Evolutionary conservation across 2,113 vertebrate genomes (phyloP).

Genomic region (Helogale parvula): DNA sequence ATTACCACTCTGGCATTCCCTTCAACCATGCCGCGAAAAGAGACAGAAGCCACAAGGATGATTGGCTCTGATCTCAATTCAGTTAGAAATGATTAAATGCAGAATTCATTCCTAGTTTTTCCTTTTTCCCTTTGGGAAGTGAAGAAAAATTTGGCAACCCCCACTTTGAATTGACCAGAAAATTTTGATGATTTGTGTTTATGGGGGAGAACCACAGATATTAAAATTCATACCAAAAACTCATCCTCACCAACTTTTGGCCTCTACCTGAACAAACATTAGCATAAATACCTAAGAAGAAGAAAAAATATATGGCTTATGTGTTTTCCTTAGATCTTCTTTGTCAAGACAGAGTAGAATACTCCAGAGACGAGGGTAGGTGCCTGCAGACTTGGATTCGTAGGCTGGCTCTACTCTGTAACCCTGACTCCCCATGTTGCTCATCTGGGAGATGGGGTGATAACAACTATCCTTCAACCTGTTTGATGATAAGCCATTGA

Average conservation of each 20-base stretch:
- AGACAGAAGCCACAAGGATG: constrained; percentile 6
- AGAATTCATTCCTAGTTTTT: constrained; percentile 48
- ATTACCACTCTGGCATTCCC: constrained; percentile 45
- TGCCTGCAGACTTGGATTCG: neutral
- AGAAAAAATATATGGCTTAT: neutral
- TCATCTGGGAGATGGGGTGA: neutral
- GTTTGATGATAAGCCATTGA: neutral
- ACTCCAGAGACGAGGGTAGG: neutral
- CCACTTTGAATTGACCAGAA: constrained; percentile 13
- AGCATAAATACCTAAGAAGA: neutral
- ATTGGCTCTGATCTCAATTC: constrained; percentile 31
- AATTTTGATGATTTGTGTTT: constrained; percentile 20
- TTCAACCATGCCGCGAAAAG: neutral
- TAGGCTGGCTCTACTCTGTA: neutral
- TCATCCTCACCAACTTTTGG: neutral
- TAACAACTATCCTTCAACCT: neutral
- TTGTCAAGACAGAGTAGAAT: neutral
- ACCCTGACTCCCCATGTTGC: neutral
- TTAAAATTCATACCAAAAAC: constrained; percentile 13
- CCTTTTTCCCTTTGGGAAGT: constrained; percentile 9
- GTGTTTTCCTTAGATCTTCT: neutral
- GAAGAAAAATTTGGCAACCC: constrained; percentile 21
- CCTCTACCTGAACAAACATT: neutral
- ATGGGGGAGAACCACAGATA: neutral
- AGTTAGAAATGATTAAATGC: constrained; percentile 27